Evolutionary conservation across 2,888 invertebrate species (phyloP).

Genomic region (Ornithoptera priamus): DNA sequence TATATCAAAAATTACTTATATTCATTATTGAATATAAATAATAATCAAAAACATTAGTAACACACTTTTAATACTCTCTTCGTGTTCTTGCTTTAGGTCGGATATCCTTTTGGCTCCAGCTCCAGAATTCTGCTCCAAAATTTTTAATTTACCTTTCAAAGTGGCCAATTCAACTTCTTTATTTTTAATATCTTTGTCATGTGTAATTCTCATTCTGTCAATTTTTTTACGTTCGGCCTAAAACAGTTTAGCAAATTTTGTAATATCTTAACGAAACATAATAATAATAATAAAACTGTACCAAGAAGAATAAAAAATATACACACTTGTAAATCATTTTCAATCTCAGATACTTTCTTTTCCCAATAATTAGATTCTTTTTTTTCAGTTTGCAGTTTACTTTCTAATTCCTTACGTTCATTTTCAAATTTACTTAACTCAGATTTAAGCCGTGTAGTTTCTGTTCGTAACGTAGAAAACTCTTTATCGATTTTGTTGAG

Average conservation of each 20-base stretch:
- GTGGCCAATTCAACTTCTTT: constrained; percentile 88
- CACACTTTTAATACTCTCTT: constrained; percentile 85
- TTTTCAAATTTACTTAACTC: constrained; percentile 65
- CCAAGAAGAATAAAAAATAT: background rate
- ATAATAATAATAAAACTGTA: background rate
- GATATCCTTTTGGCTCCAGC: constrained; percentile 82
- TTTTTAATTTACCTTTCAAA: constrained; percentile 86
- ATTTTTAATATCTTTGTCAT: constrained; percentile 87
- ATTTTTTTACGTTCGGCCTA: constrained; percentile 83
- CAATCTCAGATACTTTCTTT: constrained; percentile 81
- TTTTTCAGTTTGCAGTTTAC: constrained; percentile 79
- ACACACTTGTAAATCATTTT: constrained; percentile 78
- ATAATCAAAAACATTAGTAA: constrained; percentile 34
- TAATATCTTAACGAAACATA: background rate
- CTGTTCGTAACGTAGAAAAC: constrained; percentile 59
- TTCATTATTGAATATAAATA: background rate
- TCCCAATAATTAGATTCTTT: constrained; percentile 84
- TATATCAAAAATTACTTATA: background rate
- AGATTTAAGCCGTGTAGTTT: constrained; percentile 65
- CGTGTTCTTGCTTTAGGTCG: constrained; percentile 84
- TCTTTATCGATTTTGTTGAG: constrained; percentile 72
- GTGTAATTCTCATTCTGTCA: constrained; percentile 83
- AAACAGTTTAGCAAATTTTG: constrained; percentile 31
- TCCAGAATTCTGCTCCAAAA: constrained; percentile 81
- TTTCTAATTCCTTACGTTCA: constrained; percentile 83